Percentiles rank a stretch among this genome's conserved stretches.
phyloP scores from a whole-genome alignment of 1,140 invertebrate species.

The Drosophila burlai region DNA sequence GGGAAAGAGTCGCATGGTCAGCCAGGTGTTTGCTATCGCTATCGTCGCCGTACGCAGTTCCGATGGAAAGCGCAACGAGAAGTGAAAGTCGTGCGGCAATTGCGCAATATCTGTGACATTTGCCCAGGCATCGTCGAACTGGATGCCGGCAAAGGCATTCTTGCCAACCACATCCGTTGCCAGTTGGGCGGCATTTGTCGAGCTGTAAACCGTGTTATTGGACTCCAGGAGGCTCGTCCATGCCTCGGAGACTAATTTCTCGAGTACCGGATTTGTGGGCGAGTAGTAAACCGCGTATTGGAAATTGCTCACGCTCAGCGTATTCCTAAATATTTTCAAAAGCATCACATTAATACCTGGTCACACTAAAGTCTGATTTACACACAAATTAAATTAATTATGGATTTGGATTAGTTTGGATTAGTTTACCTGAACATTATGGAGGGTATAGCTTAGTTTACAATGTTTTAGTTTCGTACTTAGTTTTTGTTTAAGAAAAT shows the following conservation, averaged over 20 bases:
- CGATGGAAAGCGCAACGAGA: conserved; percentile 67
- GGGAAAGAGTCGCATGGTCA: conserved; percentile 68
- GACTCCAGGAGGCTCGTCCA: conserved; percentile 23
- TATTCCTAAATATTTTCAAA: not conserved
- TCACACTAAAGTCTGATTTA: not conserved
- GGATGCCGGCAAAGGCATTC: conserved; percentile 63
- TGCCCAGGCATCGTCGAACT: conserved; percentile 57
- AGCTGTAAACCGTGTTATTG: not conserved
- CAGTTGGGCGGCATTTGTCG: conserved; percentile 25
- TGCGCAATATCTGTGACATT: not conserved
- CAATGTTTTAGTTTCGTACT: not conserved
- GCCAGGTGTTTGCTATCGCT: conserved; percentile 52
- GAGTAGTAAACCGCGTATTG: conserved; percentile 47
- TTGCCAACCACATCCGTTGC: conserved; percentile 17
- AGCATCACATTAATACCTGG: not conserved
- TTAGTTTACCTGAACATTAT: not conserved
- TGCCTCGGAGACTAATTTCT: conserved; percentile 51
- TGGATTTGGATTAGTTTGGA: not conserved
- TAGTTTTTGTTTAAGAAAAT: not conserved
- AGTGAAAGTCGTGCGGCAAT: conserved; percentile 52
- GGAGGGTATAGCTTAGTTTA: not conserved
- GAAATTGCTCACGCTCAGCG: not conserved
- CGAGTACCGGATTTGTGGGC: conserved; percentile 39
- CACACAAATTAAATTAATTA: not conserved
- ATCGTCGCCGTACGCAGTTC: conserved; percentile 56